phyloP scores from a whole-genome alignment of 2,113 vertebrate genomes.

The Cyprinodon tularosa region DNA sequence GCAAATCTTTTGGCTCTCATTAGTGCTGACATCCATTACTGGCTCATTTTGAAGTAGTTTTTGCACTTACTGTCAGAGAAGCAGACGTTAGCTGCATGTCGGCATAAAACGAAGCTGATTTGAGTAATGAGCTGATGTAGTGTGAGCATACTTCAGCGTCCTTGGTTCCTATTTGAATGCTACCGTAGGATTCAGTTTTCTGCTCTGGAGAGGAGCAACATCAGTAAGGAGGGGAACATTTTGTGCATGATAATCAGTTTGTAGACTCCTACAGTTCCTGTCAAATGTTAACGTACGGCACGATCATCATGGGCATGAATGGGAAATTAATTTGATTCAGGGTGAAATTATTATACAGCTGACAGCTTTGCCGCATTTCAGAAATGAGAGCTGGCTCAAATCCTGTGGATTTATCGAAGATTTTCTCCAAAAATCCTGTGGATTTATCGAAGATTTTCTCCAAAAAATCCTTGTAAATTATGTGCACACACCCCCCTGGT shows the following conservation, averaged over 20 bases:
- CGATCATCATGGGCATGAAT: too few relatives aligned
- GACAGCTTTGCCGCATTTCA: not conserved
- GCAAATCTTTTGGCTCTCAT: conserved; percentile 40
- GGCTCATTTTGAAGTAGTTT: conserved; percentile 41
- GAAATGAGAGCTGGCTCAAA: not conserved
- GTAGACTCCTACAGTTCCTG: not conserved
- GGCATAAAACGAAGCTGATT: conserved; percentile 26
- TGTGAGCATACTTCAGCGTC: not conserved
- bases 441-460: not conserved
- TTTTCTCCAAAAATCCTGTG: not conserved
- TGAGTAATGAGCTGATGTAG: conserved; percentile 24
- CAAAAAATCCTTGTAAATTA: not conserved
- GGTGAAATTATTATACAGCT: not conserved
- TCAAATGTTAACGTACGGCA: too few relatives aligned
- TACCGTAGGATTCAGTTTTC: not conserved
- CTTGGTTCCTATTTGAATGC: not conserved
- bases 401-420: not conserved
- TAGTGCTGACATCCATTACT: conserved; percentile 53
- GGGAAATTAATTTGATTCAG: not conserved
- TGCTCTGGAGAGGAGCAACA: not conserved
- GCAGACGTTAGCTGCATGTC: conserved; percentile 36
- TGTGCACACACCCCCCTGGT: not conserved
- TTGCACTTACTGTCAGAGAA: conserved; percentile 23
- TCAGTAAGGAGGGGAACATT: not conserved
- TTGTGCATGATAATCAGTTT: not conserved